Evolutionary conservation across 2,888 invertebrate species (phyloP).

Genomic region (Colostygia pectinataria): DNA sequence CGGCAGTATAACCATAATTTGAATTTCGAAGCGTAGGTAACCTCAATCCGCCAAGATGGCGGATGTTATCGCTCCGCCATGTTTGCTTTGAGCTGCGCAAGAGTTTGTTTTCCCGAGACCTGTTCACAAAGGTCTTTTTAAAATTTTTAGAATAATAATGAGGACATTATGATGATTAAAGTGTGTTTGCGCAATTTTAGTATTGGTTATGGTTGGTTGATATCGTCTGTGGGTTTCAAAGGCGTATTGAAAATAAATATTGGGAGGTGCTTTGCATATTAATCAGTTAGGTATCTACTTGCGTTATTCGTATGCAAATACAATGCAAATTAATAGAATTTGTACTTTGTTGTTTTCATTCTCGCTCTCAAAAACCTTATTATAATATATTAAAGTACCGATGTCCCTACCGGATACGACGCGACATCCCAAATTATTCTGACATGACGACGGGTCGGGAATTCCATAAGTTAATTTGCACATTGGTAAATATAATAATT

Average conservation of each 20-base stretch:
- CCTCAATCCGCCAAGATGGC: conserved; percentile 79
- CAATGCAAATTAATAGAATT: too few species aligned
- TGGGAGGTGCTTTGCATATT: conserved; percentile 39
- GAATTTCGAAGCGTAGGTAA: conserved; percentile 67
- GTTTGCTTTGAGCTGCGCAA: conserved; percentile 74
- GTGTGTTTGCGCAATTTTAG: conserved; percentile 43
- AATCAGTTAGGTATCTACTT: conserved; percentile 21
- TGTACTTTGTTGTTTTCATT: too few species aligned
- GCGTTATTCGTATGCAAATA: conserved; percentile 1
- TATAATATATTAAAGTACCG: too few species aligned
- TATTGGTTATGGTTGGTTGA: conserved; percentile 31
- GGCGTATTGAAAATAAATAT: conserved; percentile 42
- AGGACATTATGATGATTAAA: conserved; percentile 56
- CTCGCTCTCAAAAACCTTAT: too few species aligned
- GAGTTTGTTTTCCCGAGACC: conserved; percentile 75
- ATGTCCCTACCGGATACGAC: too few species aligned
- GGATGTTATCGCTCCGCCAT: conserved; percentile 73
- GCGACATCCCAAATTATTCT: too few species aligned
- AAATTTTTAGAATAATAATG: conserved; percentile 63
- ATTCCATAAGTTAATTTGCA: too few species aligned
- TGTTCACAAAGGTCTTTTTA: conserved; percentile 70
- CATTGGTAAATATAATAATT: too few species aligned
- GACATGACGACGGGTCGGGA: too few species aligned
- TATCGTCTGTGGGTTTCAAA: conserved; percentile 32
- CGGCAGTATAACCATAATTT: conserved; percentile 68